Conservation (phyloP, 1,140 invertebrate genomes). For the Brachystomella parvula region DNA sequence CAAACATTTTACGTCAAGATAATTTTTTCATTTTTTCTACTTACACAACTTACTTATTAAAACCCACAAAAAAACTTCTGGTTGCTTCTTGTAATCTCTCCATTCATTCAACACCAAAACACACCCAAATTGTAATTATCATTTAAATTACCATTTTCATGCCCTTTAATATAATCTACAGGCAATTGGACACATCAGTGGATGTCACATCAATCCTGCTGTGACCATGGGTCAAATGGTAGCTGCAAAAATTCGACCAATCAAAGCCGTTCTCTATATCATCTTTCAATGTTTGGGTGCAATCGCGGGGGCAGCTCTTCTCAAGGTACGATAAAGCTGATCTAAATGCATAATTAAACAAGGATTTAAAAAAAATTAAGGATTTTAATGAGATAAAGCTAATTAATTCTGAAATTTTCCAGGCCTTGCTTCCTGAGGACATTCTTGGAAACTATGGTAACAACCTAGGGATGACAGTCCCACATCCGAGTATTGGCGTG, state of each 20-base stretch:
- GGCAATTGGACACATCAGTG: slow-evolving; percentile 27
- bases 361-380: background rate
- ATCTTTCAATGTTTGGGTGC: slow-evolving; percentile 75
- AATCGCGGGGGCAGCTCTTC: slow-evolving; percentile 64
- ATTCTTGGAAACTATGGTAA: background rate
- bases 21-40: no score
- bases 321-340: slow-evolving; percentile 52
- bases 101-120: background rate
- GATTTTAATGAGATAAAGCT: background rate
- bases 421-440: slow-evolving; percentile 1
- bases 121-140: background rate
- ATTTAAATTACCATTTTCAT: background rate
- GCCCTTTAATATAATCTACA: no score
- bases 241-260: slow-evolving; percentile 59
- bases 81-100: no score
- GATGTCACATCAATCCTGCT: slow-evolving; percentile 32
- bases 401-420: background rate
- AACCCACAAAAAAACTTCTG: no score
- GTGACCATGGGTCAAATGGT: slow-evolving; percentile 63
- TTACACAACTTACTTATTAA: no score
- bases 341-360: background rate
- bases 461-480: slow-evolving; percentile 31
- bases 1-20: no score
- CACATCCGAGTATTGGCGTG: slow-evolving; percentile 25
- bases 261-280: slow-evolving; percentile 69